A percentile compares a stretch with the other conserved stretches of the same genome.
Evolutionary conservation across 64 coral and sea anemone genomes (phyloP).

Genomic region (Exaiptasia diaphana): DNA sequence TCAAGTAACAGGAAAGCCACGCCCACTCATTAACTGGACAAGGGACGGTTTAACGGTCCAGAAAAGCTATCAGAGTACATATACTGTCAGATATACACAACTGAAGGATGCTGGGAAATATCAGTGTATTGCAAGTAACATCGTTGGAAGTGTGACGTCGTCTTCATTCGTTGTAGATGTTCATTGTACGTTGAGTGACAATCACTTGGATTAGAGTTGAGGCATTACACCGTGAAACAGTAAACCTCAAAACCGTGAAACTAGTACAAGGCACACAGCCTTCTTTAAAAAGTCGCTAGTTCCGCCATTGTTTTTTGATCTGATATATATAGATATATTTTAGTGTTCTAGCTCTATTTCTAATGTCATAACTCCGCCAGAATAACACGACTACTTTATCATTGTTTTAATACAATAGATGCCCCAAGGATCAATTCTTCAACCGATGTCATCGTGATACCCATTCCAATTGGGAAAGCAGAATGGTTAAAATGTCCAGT

Average conservation of each 20-base stretch:
- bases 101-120: constrained; percentile 10
- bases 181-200: background rate
- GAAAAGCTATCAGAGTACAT: background rate
- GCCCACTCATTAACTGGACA: background rate
- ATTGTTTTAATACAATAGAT: background rate
- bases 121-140: background rate
- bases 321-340: too few species aligned
- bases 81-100: background rate
- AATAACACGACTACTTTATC: too few species aligned
- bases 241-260: too few species aligned
- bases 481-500: background rate
- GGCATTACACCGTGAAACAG: too few species aligned
- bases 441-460: background rate
- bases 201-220: too few species aligned
- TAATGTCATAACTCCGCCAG: too few species aligned
- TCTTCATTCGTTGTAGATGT: background rate
- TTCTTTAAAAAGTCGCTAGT: too few species aligned
- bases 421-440: background rate
- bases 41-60: background rate
- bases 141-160: background rate
- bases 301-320: too few species aligned
- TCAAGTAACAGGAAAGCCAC: background rate
- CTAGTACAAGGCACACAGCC: too few species aligned
- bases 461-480: background rate
- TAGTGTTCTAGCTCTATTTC: too few species aligned